Percentiles rank a stretch among this genome's conserved stretches.
These are phyloP conservation scores for Lordiphosa fenestrarum DNA, from an alignment of 2,888 invertebrate species.

Conservation along the genomic window DNA sequence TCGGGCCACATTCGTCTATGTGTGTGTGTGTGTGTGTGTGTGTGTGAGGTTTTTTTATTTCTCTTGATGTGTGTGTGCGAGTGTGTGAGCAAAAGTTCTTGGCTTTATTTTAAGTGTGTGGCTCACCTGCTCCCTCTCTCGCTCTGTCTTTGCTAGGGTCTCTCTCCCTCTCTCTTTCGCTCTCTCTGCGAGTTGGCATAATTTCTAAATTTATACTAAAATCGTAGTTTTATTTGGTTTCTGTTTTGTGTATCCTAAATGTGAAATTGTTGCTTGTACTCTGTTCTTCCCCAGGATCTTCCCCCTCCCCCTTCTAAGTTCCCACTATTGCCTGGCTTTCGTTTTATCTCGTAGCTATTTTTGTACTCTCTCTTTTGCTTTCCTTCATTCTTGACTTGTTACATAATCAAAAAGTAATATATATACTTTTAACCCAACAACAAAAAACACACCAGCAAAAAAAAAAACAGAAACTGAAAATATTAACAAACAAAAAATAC, in stretches of 20 bases:
- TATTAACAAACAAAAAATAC: conserved; percentile 26
- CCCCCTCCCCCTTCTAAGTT: not conserved
- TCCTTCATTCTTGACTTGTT: conserved; percentile 47
- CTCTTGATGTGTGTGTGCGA: conserved; percentile 16
- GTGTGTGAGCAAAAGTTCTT: conserved; percentile 56
- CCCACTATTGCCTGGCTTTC: conserved; percentile 27
- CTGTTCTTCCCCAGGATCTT: conserved; percentile 1
- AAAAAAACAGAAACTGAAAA: conserved; percentile 18
- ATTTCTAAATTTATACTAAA: conserved; percentile 59
- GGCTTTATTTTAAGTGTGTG: conserved; percentile 67
- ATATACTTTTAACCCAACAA: conserved; percentile 62
- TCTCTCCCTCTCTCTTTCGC: conserved; percentile 8
- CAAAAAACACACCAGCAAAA: conserved; percentile 47
- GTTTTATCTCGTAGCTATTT: conserved; percentile 48
- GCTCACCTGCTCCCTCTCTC: conserved; percentile 53
- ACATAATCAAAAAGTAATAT: conserved; percentile 80
- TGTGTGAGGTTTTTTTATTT: conserved; percentile 18
- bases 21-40: conserved; percentile 22
- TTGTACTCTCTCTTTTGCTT: conserved; percentile 40
- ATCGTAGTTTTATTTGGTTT: conserved; percentile 33
- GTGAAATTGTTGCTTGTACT: conserved; percentile 40
- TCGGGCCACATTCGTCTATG: conserved; percentile 58
- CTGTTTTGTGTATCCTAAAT: conserved; percentile 32
- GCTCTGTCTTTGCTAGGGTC: conserved; percentile 8
- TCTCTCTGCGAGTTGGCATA: conserved; percentile 50